phyloP scores from a whole-genome alignment of 2,113 vertebrate genomes.

The Tympanuchus pallidicinctus region DNA sequence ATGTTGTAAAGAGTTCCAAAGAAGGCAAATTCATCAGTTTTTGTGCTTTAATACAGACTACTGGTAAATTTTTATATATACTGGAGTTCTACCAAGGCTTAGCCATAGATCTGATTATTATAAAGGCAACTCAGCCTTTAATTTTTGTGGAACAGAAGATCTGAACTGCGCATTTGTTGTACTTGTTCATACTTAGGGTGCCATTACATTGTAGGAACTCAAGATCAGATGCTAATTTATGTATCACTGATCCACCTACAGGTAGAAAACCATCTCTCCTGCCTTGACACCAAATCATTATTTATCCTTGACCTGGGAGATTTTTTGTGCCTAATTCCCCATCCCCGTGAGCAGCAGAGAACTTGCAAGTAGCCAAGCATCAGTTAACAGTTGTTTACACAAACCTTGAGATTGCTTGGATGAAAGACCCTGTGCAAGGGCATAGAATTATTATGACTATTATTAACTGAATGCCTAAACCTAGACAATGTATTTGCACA shows the following conservation, averaged over 20 bases:
- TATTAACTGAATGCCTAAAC: constrained; percentile 75
- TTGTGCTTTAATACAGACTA: background rate
- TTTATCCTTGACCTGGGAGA: background rate
- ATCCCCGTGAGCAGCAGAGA: background rate
- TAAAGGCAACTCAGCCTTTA: background rate
- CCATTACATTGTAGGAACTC: background rate
- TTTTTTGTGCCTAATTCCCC: background rate
- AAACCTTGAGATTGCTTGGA: constrained; percentile 11
- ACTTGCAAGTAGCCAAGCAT: background rate
- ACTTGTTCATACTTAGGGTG: background rate
- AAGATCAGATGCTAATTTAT: background rate
- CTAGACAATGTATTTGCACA: constrained; percentile 82
- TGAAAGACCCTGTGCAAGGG: constrained; percentile 28
- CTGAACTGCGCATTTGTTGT: background rate
- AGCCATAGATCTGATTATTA: background rate
- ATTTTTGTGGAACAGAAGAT: background rate
- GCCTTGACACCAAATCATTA: background rate
- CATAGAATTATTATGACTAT: constrained; percentile 49
- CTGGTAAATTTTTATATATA: background rate
- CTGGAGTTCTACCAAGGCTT: background rate
- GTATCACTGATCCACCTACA: background rate
- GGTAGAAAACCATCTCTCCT: background rate
- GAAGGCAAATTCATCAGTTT: background rate
- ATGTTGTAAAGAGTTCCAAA: background rate
- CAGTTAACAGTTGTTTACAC: background rate